Evolutionary conservation across 2,113 vertebrate species (phyloP).

Genomic region (Pristiophorus japonicus): DNA sequence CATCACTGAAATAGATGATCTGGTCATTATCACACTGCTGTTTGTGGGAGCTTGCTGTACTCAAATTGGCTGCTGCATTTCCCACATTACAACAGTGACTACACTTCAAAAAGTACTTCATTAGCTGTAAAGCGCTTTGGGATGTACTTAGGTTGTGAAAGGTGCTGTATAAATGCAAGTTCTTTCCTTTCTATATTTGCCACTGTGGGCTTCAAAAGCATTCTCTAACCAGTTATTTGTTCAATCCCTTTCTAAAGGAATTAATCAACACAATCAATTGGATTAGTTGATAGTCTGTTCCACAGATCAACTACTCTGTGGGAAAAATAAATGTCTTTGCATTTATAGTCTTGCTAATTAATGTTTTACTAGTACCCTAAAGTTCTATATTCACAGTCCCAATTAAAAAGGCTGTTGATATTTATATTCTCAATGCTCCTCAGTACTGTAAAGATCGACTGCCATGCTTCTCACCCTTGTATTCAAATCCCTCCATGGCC

Average conservation of each 20-base stretch:
- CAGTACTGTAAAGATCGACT: not conserved
- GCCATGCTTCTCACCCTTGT: not conserved
- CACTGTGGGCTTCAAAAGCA: not conserved
- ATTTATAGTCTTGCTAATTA: not conserved
- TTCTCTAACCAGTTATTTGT: too few species aligned
- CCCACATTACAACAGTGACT: too few species aligned
- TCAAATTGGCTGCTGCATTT: too few species aligned
- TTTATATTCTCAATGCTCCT: not conserved
- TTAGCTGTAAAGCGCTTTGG: too few species aligned
- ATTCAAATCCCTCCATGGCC: not conserved
- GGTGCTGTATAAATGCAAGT: not conserved
- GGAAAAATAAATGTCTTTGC: not conserved
- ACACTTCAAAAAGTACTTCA: too few species aligned
- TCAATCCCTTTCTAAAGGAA: not conserved
- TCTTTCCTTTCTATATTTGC: not conserved
- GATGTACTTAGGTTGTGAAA: not conserved
- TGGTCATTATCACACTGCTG: too few species aligned
- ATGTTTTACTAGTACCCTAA: not conserved
- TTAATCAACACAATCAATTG: not conserved
- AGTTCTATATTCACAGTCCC: not conserved
- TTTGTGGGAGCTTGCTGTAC: too few species aligned
- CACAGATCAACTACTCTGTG: not conserved
- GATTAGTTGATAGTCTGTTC: not conserved
- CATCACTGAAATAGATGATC: too few species aligned
- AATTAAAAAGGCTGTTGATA: not conserved